Conservation (phyloP, 2,797 vertebrate species). For the Sebastes hopkinsi region DNA sequence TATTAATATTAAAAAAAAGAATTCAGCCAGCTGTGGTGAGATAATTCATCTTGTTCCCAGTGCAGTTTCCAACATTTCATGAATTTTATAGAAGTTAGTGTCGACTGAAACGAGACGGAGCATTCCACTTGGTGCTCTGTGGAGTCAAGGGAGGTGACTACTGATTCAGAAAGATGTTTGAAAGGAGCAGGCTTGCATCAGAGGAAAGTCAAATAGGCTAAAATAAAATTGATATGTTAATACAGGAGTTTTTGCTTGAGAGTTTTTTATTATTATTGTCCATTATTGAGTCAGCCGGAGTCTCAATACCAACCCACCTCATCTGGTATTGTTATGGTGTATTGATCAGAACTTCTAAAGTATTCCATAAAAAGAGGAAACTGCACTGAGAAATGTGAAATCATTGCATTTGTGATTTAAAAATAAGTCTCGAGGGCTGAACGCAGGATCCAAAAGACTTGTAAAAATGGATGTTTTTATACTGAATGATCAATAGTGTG, state of each 20-base stretch:
- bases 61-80: conserved; percentile 21
- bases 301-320: background rate
- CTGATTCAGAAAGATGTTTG: background rate
- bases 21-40: conserved; percentile 1
- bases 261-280: background rate
- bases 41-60: conserved; percentile 27
- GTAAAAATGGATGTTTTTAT: background rate
- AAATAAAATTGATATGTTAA: background rate
- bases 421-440: background rate
- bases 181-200: background rate
- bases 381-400: background rate
- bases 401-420: background rate
- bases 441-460: background rate
- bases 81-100: conserved; percentile 36
- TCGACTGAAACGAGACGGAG: conserved; percentile 13
- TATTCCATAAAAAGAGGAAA: background rate
- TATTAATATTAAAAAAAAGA: background rate
- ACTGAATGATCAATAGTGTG: background rate
- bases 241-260: background rate
- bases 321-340: background rate
- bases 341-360: background rate
- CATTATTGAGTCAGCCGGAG: background rate
- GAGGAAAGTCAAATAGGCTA: conserved; percentile 1
- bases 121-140: background rate
- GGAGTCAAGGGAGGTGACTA: background rate